Percentiles rank a stretch among this genome's conserved stretches.
These are phyloP conservation scores for Pterostichus madidus DNA, from an alignment of 2,888 invertebrate species.

Conservation along the genomic window DNA sequence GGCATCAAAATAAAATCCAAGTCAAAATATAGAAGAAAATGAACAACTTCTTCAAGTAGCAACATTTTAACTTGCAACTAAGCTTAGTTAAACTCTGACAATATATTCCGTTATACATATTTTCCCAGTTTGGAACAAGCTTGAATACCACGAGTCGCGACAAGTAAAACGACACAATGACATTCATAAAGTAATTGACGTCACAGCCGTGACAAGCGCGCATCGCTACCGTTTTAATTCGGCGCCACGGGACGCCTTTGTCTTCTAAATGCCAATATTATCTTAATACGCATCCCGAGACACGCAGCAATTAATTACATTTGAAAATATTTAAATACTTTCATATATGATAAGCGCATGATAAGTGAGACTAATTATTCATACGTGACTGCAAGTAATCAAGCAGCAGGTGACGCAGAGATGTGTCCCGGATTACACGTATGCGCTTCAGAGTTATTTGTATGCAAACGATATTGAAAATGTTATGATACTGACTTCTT, in stretches of 20 bases:
- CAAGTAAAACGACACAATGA: slow-evolving; percentile 35
- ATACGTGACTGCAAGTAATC: slow-evolving; percentile 58
- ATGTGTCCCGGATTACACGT: slow-evolving; percentile 54
- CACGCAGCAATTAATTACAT: slow-evolving; percentile 62
- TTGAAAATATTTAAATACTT: slow-evolving; percentile 63
- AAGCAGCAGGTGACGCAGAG: slow-evolving; percentile 53
- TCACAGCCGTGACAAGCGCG: slow-evolving; percentile 45
- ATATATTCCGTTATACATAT: too few species aligned
- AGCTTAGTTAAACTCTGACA: too few species aligned
- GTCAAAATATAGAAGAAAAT: too few species aligned
- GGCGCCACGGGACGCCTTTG: slow-evolving; percentile 58
- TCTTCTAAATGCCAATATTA: slow-evolving; percentile 65
- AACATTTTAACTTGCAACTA: too few species aligned
- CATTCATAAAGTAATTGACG: slow-evolving; percentile 49
- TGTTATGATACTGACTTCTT: slow-evolving; percentile 8
- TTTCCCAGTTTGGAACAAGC: too few species aligned
- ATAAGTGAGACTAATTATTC: slow-evolving; percentile 64
- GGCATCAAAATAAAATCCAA: too few species aligned
- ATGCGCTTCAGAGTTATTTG: slow-evolving; percentile 50
- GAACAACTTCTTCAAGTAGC: too few species aligned
- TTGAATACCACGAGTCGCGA: not conserved
- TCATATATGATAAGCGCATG: slow-evolving; percentile 60
- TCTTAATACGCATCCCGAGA: slow-evolving; percentile 57
- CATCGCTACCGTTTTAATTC: slow-evolving; percentile 63
- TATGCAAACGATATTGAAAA: slow-evolving; percentile 53